Conservation (phyloP, 2,113 vertebrate genomes). For the Rissa tridactyla region DNA sequence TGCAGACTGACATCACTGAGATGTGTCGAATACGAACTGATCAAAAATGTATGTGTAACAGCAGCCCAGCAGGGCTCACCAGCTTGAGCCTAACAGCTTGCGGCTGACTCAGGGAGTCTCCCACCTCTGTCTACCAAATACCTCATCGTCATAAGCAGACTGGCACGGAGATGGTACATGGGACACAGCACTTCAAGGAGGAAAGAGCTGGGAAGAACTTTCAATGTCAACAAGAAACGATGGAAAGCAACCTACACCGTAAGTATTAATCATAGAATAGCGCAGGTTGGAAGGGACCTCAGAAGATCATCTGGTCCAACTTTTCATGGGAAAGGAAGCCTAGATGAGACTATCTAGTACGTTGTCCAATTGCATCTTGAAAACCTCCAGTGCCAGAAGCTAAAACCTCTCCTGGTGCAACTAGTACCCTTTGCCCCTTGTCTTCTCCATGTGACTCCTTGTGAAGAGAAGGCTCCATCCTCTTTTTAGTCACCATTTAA, state of each 20-base stretch:
- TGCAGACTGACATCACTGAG: background rate
- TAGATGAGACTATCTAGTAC: background rate
- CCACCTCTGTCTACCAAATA: background rate
- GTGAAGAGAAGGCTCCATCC: background rate
- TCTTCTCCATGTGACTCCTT: background rate
- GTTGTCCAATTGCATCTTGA: background rate
- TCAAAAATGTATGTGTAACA: background rate
- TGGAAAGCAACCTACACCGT: background rate
- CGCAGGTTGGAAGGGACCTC: background rate
- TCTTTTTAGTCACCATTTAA: background rate
- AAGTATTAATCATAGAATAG: background rate
- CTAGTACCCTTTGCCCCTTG: background rate
- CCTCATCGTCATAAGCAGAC: background rate
- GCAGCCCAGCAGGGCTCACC: background rate
- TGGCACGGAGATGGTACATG: rapidly evolving
- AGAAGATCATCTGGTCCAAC: background rate
- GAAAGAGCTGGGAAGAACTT: background rate
- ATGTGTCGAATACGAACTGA: background rate
- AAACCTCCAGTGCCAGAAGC: background rate
- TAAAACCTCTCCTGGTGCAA: background rate
- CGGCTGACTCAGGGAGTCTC: background rate
- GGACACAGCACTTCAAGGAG: background rate
- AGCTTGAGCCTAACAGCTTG: background rate
- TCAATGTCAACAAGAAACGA: background rate
- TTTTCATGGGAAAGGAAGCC: background rate